Percentiles rank a stretch among this genome's conserved stretches.
phyloP scores from a whole-genome alignment of 2,888 invertebrate species.

The Podotricha telesiphe region DNA sequence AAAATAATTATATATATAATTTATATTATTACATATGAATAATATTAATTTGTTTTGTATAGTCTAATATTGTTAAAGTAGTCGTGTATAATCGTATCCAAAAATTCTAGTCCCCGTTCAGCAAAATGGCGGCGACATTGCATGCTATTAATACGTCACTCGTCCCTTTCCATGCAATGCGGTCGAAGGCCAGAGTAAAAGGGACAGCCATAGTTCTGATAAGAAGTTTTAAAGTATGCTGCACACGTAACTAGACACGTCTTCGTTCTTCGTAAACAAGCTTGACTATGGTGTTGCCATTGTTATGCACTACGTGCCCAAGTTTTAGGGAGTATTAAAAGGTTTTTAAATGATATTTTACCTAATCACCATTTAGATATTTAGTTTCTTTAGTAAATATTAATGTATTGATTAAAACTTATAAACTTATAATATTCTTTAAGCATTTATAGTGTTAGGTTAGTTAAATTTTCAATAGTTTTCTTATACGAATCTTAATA shows the following conservation, averaged over 20 bases:
- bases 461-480: not conserved
- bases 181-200: conserved; percentile 50
- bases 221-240: conserved; percentile 66
- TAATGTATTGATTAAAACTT: not conserved
- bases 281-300: conserved; percentile 66
- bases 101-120: conserved; percentile 70
- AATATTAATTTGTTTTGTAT: conserved; percentile 26
- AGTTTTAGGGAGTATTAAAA: conserved; percentile 38
- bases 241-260: conserved; percentile 83
- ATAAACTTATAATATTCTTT: not conserved
- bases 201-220: conserved; percentile 67
- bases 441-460: not conserved
- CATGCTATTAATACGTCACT: conserved; percentile 74
- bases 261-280: conserved; percentile 80
- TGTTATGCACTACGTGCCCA: conserved; percentile 37
- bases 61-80: conserved; percentile 44
- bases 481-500: conserved; percentile 4
- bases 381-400: not conserved
- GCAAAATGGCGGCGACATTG: conserved; percentile 80
- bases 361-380: not conserved
- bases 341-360: not conserved
- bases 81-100: conserved; percentile 55
- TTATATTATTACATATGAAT: not conserved
- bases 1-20: conserved; percentile 20
- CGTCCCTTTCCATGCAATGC: conserved; percentile 57